Percentiles rank a stretch among this genome's conserved stretches.
Evolutionary conservation across 2,113 vertebrate genomes (phyloP).

Genomic region (Narcine bancroftii): DNA sequence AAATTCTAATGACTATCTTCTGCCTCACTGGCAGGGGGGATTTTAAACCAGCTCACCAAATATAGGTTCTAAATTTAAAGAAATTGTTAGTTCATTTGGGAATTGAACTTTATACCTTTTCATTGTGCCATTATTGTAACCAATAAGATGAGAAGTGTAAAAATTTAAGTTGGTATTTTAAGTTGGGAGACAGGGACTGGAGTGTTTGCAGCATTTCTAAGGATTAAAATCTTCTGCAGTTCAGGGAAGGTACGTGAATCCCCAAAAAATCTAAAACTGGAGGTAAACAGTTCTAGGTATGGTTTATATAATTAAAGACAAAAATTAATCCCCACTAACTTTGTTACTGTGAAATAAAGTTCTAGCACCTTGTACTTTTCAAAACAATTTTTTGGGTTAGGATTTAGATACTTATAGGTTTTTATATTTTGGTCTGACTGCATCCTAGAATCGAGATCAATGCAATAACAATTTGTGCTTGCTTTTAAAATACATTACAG

Average conservation of each 20-base stretch:
- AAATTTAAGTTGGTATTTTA: background rate
- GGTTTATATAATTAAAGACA: background rate
- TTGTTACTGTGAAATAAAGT: background rate
- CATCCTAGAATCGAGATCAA: background rate
- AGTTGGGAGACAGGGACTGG: too few species aligned
- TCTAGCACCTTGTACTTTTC: background rate
- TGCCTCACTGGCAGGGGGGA: too few species aligned
- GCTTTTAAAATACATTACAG: conserved; percentile 47
- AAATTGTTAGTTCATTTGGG: background rate
- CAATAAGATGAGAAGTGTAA: background rate
- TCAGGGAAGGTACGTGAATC: background rate
- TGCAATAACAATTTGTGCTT: conserved; percentile 39
- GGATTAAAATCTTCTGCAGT: background rate
- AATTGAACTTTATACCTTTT: background rate
- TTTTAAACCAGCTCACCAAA: background rate
- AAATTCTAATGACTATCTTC: too few species aligned
- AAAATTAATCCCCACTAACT: background rate
- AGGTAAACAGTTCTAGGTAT: background rate
- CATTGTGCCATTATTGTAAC: background rate
- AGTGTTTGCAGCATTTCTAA: background rate
- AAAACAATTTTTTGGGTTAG: background rate
- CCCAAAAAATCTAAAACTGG: background rate
- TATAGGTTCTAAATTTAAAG: background rate
- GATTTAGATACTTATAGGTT: background rate
- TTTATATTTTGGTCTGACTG: background rate